Evolutionary conservation across 2,113 vertebrate species (phyloP), one percentile per base, ranked within the genome.

Genomic region (Pachycephala philippinensis): DNA sequence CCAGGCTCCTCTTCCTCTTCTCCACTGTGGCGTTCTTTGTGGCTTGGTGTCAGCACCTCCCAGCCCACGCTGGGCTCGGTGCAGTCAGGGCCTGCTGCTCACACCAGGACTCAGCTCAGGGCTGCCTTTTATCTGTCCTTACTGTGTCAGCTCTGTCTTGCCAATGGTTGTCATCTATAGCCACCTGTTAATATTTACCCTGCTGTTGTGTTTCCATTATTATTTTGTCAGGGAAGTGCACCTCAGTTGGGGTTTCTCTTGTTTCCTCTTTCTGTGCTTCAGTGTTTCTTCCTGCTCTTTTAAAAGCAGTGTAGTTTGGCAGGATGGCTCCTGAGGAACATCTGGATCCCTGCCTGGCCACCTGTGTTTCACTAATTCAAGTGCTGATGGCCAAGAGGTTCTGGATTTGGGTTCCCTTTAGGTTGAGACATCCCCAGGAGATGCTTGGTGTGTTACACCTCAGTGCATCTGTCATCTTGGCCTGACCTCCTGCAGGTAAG

Each of bases 151-250:
- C 74, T 87, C 87, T 91, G 57, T 24, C 70, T 37, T 85, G 45
- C 31, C 42, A 57, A 8, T 61, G 66, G 60, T 80, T 93, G 65
- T 65, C 87, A 57, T 66, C 89, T 68, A 6, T 7, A 84, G 52
- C 72, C 76, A 78, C 56, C 39, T 65, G 65, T 89, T 84, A 64
- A 89, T 93, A 89, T 95, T 87, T 76, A 92, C 68, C 80, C 44
- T 82, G 44, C 70, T 83, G 45, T 22, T 72, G 30, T 37, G 68
- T 84, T 94, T 90, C 57, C 26, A 20, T 70, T 79, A 27, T 81
- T 90, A 50, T 80, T 70, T 76, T 59, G 15, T 65, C 50, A 45
- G 66, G 35, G 54, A 28, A 66, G 66, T 1, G 2, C 27, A 13
- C 57, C 75, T 71, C 15, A 0, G 22, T 4, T 76, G 72, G 57